Base-by-base conservation (phyloP, 2,888 invertebrate genomes). In the Morpho achilles region DNA sequence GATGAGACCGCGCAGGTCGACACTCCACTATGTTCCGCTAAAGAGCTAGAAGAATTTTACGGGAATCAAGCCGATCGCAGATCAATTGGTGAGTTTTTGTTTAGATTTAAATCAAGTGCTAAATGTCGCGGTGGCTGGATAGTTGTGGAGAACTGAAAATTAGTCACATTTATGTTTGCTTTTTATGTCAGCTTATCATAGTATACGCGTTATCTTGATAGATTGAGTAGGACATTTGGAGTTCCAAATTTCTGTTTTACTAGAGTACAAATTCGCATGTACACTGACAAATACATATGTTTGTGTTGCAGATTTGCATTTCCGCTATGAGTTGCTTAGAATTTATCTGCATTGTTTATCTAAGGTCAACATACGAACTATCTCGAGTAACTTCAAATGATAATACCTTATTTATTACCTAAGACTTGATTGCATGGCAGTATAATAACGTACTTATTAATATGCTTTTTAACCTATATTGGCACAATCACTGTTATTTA, bases 1-100 rank as follows among this genome's bases (percentile, higher is more conserved):
- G 95, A 97, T 71, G 94, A 93, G 71, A 96, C 95, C 0, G 92
- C 93, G 57, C 94, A 95, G 68, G 94, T 96, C 54, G 95, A 95
- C 73, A 96, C 96, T 0, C 96, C 96, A 0, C 87, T 95, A 48
- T 96, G 96, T 79, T 94, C 94, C 10, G 94, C 94, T 59, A 92
- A 92, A 66, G 94, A 94, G 69, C 78, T 94, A 69, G 91, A 92
- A 50, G 93, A 93, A 69, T 94, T 93, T 77, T 93, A 94, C 75
- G 92, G 91, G 67, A 87, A 89, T 67, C 92, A 92, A 73, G 82
- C 85, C 61, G 93, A 93, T 70, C 86, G 83, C 69, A 85, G 92
- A 82, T 88, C 89, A 63, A 84, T 91, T 69, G 92, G 92, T 92
- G 82, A 91, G 91, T 89, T 74, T 43, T 69, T 58, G 56, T 64